A percentile compares a stretch with the other conserved stretches of the same genome.
Conservation (phyloP, 2,797 vertebrate species). For the Sternotherus odoratus region DNA sequence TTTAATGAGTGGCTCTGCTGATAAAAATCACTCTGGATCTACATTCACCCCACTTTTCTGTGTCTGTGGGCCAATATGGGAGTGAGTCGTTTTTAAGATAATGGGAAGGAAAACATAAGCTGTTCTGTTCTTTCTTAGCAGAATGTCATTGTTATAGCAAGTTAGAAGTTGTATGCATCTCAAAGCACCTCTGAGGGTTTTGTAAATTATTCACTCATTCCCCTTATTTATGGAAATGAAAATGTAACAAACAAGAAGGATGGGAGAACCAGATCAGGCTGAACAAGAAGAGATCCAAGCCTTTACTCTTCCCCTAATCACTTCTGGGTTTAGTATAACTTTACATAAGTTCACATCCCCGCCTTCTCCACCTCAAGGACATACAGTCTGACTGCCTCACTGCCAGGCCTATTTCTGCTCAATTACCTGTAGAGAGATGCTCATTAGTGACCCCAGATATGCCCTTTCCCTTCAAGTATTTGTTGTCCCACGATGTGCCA, state of each 20-base stretch:
- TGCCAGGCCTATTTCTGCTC: neutral
- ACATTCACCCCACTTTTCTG: neutral
- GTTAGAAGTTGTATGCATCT: neutral
- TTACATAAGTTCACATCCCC: neutral
- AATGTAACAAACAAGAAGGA: neutral
- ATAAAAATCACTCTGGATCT: neutral
- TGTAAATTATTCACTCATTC: neutral
- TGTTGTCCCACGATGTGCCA: neutral
- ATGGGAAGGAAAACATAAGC: neutral
- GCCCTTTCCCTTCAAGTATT: neutral
- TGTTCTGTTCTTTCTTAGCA: neutral
- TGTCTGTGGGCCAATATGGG: rapidly evolving
- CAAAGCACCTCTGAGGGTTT: neutral
- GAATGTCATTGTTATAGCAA: neutral
- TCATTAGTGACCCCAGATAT: neutral
- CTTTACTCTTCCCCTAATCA: neutral
- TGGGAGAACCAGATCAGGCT: neutral
- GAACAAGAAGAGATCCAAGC: neutral
- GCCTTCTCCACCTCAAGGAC: neutral
- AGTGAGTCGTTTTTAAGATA: neutral
- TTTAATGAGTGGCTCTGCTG: neutral
- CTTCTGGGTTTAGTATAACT: neutral
- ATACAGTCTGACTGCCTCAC: neutral
- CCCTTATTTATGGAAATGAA: neutral
- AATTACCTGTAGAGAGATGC: neutral